Evolutionary conservation across 2,888 invertebrate genomes (phyloP), one percentile per base, ranked within the genome.

Genomic region (Autographa gamma): DNA sequence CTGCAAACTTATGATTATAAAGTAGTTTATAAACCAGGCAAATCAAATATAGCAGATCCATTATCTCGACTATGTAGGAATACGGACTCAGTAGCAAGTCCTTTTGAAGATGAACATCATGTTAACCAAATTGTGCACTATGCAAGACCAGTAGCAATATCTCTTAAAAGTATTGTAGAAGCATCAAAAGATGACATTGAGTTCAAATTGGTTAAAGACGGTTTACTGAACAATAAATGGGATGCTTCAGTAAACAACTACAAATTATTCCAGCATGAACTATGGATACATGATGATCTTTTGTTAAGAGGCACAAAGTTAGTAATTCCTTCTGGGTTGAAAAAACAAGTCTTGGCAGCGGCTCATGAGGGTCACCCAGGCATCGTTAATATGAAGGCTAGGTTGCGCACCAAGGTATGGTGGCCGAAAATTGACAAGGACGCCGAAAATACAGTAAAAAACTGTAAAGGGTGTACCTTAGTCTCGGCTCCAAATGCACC

Each of bases 381-480:
- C 25, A 25, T 25, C 25, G 25, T 25, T 25, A 25, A 25, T 25
- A 25, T 25, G 25, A 25, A 25, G 3, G 25, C 25, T 25, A 25
- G 25, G 25, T 25, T 25, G 25, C 25, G 25, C 25, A 25, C 25
- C 25, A 71, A 73, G 43, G 73, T 75, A n/a, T 81, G 78, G 81
- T 79, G 81, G 81, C 78, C 77, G 4, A 64, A 66, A 54, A 60
- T 61, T 34, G 78, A 78, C 56, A 76, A 73, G 32, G 77, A 80
- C 48, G 69, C 66, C 2, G 79, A 80, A 54, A 43, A 31, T 0
- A 6, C 67, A 0, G 73, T 78, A 11, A 79, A 78, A 61, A 11
- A 9, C 5, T 83, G 81, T 54, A 81, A 74, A 74, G 71, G 79
- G 7, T 79, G 79, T 54, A 75, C 66, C 8, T 41, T 77, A 11